Base-by-base conservation (phyloP, 2,113 vertebrate species). In the Accipiter virgatus region DNA sequence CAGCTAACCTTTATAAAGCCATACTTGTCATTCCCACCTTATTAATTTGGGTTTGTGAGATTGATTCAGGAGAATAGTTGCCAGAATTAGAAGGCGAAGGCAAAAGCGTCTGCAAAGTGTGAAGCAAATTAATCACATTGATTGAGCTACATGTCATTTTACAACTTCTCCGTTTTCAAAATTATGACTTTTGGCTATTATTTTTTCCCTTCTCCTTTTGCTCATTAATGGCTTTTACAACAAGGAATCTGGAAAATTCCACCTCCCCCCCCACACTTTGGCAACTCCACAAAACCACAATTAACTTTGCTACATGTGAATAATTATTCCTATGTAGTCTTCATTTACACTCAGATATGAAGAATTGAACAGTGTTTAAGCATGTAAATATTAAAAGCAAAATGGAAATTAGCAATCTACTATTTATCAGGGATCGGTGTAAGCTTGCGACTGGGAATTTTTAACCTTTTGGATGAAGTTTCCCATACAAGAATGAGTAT, bases 41-140 rank as follows among this genome's bases (percentile, higher is more conserved):
- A 79, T 68, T 96, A 91, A 90, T 68, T 95, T 88, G 14, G 34
- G 61, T 86, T 72, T 87, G 42, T 84, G 73, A 94, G 61, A 87
- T 79, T 81, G 92, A 78, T 92, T 94, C 70, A 91, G 80, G 43
- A 86, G 88, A 93, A 68, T 18, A 86, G 77, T 95, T 97, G 65
- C 88, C 73, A 72, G 73, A 94, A 91, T 89, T 81, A 81, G 93
- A 93, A 90, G 36, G 55, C 7, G 3, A 94, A 96, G 40, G 83
- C 6, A 0, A 92, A 95, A 86, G 53, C 31, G 34, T 92, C 48
- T 88, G 83, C 52, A 65, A 95, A 95, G 65, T 80, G 47, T 92
- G 68, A 86, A 92, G 65, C 56, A 92, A 95, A 94, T 93, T 56
- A 95, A 95, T 95, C 61, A 79, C 68, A 23, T 32, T 96, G 92